Base-by-base conservation (phyloP, 2,797 vertebrate species). In the Sebastes steindachneri region DNA sequence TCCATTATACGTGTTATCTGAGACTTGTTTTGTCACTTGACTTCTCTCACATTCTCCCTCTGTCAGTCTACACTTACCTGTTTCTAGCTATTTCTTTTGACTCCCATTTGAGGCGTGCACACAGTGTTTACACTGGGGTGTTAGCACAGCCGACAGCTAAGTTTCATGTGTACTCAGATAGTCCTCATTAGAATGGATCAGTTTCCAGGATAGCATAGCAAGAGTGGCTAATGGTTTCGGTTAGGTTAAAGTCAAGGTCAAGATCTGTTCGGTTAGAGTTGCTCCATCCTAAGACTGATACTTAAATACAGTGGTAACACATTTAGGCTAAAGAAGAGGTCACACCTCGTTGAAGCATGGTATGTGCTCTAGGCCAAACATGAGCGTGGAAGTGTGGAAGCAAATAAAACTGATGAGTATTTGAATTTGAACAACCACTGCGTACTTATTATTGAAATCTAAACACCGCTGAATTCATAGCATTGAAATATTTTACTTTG, bases 81-180 rank as follows among this genome's bases (percentile, higher is more conserved):
- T 76, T 76, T 73, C 14, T 58, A 6, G 9, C 48, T 5, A 23
- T 71, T 58, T 77, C 21, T 17, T 80, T 70, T 68, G 7, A 57
- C 10, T 72, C 28, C 19, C 51, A 64, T n/a, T 53, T 21, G n/a
- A 53, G n/a, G 7, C 19, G 9, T 15, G 19, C 28, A 12, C 10
- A 48, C 48, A 7, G 23, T 73, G 85, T 84, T 83, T 79, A 77
- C 26, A 45, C 35, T n/a, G 31, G 7, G 7, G 11, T 72, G 64
- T 71, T 51, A n/a, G 69, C 68, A 64, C n/a, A 15, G 75, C 65
- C 23, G 65, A 7, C 19, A 53, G 37, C 12, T 33, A 17, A 21
- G 64, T 73, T 55, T 79, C 11, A 19, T 23, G 45, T 78, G 57
- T 25, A 8, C 55, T 68, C 21, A 5, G 10, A 41, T 57, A 48